These are phyloP conservation scores for Aplysia californica DNA, from an alignment of 1,140 invertebrate species.

Conservation along the genomic window DNA sequence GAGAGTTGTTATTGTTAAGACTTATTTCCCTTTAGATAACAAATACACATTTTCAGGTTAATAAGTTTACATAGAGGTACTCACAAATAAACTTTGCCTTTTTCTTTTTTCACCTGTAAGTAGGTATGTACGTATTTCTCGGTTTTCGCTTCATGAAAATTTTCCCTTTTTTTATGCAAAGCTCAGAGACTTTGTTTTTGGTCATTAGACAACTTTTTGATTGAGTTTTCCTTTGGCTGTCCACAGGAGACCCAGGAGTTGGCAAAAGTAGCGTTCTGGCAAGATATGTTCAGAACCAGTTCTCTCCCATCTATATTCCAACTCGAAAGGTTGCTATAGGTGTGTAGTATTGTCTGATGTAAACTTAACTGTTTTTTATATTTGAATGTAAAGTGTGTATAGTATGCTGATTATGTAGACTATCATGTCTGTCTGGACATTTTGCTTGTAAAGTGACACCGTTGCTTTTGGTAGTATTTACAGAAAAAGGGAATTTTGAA, in stretches of 20 bases:
- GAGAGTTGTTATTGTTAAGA: no score
- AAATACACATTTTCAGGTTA: no score
- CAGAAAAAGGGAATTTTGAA: background rate
- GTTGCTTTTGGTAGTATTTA: background rate
- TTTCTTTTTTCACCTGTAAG: no score
- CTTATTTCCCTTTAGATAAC: no score
- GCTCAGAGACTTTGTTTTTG: no score
- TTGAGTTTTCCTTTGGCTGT: background rate
- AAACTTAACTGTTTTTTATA: background rate
- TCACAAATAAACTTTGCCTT: no score
- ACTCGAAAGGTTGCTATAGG: conserved; percentile 52
- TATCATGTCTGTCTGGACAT: background rate
- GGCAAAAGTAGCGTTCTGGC: conserved; percentile 53
- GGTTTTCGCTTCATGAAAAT: no score
- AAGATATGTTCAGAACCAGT: conserved; percentile 54
- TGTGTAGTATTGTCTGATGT: conserved; percentile 28
- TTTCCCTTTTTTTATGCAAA: no score
- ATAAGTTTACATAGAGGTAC: no score
- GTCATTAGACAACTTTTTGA: no score
- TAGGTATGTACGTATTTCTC: no score
- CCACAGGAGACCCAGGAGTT: conserved; percentile 53
- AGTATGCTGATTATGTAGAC: background rate
- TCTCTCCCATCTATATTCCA: conserved; percentile 48
- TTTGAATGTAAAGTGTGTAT: background rate
- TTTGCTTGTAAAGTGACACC: background rate